These are phyloP conservation scores for Zaprionus obscuricornis DNA, from an alignment of 2,888 invertebrate genomes.

Conservation along the genomic window DNA sequence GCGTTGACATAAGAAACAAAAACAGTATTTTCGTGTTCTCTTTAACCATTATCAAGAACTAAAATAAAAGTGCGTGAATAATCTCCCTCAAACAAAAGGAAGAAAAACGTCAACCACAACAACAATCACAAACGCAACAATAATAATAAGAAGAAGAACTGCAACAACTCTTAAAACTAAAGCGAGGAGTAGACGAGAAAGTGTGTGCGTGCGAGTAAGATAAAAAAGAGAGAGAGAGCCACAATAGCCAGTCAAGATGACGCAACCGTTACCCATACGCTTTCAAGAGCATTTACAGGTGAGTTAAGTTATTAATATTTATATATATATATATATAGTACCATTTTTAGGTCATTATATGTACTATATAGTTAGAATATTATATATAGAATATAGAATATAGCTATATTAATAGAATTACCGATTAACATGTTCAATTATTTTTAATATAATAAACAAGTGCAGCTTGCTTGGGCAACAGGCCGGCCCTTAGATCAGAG, in stretches of 20 bases:
- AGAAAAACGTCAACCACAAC: conserved; percentile 7
- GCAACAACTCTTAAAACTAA: conserved; percentile 28
- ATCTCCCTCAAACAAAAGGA: conserved; percentile 17
- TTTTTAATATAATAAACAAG: too few species aligned
- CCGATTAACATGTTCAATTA: too few species aligned
- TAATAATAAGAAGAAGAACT: conserved; percentile 13
- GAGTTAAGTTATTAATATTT: conserved; percentile 80
- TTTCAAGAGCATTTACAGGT: conserved; percentile 99
- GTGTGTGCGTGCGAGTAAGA: conserved; percentile 13
- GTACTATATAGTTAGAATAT: too few species aligned
- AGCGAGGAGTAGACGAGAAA: conserved; percentile 1
- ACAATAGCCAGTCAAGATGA: conserved; percentile 76
- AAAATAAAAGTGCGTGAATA: conserved; percentile 50
- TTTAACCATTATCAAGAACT: conserved; percentile 29
- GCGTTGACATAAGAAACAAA: conserved; percentile 35
- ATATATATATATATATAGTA: conserved; percentile 19
- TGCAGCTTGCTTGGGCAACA: too few species aligned
- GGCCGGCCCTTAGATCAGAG: too few species aligned
- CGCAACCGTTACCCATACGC: conserved; percentile 90
- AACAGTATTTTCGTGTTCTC: conserved; percentile 49
- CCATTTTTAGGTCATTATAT: too few species aligned
- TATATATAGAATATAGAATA: conserved; percentile 2
- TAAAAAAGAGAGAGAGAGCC: conserved; percentile 12
- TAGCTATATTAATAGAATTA: too few species aligned
- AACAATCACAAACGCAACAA: conserved; percentile 11